These are phyloP conservation scores for Cataglyphis altisquamis DNA, from an alignment of 2,888 invertebrate genomes.

Conservation along the genomic window DNA sequence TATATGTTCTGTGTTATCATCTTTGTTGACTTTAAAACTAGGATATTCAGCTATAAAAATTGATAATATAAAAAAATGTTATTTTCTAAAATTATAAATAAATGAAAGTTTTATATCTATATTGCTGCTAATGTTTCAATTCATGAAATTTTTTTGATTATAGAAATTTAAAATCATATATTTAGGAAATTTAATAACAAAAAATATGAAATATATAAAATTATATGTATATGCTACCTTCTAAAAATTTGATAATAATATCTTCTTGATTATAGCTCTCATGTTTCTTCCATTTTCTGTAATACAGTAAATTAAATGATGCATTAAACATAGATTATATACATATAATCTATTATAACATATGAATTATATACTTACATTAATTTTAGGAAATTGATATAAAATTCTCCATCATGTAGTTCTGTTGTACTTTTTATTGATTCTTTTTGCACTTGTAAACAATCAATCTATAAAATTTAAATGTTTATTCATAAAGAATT, in stretches of 20 bases:
- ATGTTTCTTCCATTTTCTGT: conserved; percentile 57
- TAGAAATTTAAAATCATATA: not conserved
- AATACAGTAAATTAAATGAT: conserved; percentile 24
- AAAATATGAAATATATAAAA: not conserved
- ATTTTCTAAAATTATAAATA: conserved; percentile 3
- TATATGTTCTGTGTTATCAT: conserved; percentile 83
- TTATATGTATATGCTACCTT: conserved; percentile 53
- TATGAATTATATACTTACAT: conserved; percentile 70
- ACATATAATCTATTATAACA: not conserved
- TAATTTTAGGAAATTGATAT: conserved; percentile 77
- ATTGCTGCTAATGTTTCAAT: not conserved
- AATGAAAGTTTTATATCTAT: not conserved
- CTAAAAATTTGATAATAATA: conserved; percentile 59
- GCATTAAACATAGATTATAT: not conserved
- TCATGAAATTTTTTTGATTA: not conserved
- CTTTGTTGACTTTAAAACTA: conserved; percentile 85
- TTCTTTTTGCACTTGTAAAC: conserved; percentile 80
- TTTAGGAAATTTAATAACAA: not conserved
- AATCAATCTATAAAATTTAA: conserved; percentile 86
- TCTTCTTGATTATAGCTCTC: conserved; percentile 30
- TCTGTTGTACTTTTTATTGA: conserved; percentile 72
- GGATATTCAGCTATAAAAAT: conserved; percentile 85
- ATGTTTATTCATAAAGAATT: not conserved
- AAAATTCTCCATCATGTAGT: conserved; percentile 75
- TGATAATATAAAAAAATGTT: conserved; percentile 9